Evolutionary conservation across 1,140 invertebrate species (phyloP), one percentile per base, ranked within the genome.

Genomic region (Saxidomus purpurata): DNA sequence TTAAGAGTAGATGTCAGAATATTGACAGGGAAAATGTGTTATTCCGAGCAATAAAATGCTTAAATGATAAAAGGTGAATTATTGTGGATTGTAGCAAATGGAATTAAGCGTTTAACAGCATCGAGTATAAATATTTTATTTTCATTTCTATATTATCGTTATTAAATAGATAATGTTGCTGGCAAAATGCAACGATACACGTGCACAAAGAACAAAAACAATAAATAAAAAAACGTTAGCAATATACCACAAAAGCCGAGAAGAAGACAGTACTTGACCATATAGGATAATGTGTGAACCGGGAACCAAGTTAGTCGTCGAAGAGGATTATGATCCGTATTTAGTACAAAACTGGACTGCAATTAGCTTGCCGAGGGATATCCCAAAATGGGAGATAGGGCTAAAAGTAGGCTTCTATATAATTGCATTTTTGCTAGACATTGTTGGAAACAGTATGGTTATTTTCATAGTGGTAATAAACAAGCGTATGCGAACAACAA

Each of bases 401-500:
- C 17, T 93, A 22, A 93, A 94, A 79, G 71, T 93, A 22, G 61
- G 52, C n/a, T 93, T 94, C 84, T 94, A 94, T 74, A 38, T 90
- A 0, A 28, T 93, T 8, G 90, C 92, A 15, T 91, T 94, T 31
- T 15, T 93, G 0, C 15, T 92, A 69, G 92, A 91, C 81, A 63
- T 94, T n/a, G 83, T 91, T 8, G 93, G 93, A 25, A 94, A 94
- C 76, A 85, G 82, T 36, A 79, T 93, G n/a, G 91, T 94, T 6
- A 82, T 93, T 17, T 52, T 94, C 25, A 91, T 93, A n/a, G 87
- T 91, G 49, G 19, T 83, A 19, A 59, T 91, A 22, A 94, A 93
- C 89, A 88, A 87, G 43, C 76, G 87, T 28, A 94, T 94, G 93
- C 47, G 92, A 31, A 90, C 89, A 1, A 93, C 92, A 3, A 97